Evolutionary conservation across 2,888 invertebrate species (phyloP).

Genomic region (Polydrusus cervinus): DNA sequence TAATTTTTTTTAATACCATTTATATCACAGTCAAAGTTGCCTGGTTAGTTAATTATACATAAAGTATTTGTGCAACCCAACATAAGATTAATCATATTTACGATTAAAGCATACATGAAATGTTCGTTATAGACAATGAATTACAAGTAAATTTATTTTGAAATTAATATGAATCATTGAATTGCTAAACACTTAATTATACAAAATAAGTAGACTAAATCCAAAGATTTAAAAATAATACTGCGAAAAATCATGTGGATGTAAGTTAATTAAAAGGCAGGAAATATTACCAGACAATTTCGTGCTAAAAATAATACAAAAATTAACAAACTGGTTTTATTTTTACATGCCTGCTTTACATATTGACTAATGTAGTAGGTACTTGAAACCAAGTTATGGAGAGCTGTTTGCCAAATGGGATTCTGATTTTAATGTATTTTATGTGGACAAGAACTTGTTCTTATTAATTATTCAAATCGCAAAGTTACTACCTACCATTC

Average conservation of each 20-base stretch:
- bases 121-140: not conserved
- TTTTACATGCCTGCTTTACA: not conserved
- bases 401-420: not conserved
- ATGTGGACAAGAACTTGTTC: not conserved
- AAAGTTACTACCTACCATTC: too few species aligned
- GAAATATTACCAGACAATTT: slow-evolving; percentile 1
- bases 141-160: not conserved
- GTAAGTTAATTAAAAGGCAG: slow-evolving; percentile 4
- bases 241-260: slow-evolving; percentile 9
- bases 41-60: too few species aligned
- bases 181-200: not conserved
- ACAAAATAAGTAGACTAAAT: not conserved
- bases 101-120: not conserved
- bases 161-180: not conserved
- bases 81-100: too few species aligned
- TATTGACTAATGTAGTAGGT: not conserved
- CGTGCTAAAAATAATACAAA: slow-evolving; percentile 16
- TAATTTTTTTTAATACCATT: too few species aligned
- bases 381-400: slow-evolving; percentile 1
- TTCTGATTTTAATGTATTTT: not conserved
- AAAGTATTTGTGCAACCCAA: too few species aligned
- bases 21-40: too few species aligned
- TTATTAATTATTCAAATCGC: too few species aligned
- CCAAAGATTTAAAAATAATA: slow-evolving; percentile 1
- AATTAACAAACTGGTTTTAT: not conserved